phyloP scores from a whole-genome alignment of 2,888 invertebrate species.

The Blastobasis adustella region DNA sequence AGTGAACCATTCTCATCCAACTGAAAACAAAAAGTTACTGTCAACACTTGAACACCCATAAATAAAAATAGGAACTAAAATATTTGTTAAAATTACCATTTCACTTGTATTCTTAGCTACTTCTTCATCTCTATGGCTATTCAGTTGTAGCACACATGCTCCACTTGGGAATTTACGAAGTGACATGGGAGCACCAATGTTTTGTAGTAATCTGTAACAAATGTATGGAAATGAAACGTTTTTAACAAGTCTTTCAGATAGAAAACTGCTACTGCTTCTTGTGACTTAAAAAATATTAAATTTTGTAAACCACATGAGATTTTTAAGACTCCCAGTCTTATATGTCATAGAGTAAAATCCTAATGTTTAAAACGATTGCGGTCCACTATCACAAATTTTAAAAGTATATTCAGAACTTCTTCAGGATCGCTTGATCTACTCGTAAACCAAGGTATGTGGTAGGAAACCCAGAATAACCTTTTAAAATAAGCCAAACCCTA shows the following conservation, averaged over 20 bases:
- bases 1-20: slow-evolving; percentile 80
- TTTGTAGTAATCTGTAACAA: slow-evolving; percentile 71
- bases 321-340: too few species aligned
- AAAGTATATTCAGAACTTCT: not conserved
- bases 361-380: too few species aligned
- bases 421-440: slow-evolving; percentile 4
- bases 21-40: slow-evolving; percentile 47
- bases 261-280: too few species aligned
- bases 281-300: too few species aligned
- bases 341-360: too few species aligned
- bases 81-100: slow-evolving; percentile 60
- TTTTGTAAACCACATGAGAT: too few species aligned
- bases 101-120: slow-evolving; percentile 80
- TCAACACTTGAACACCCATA: not conserved
- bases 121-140: slow-evolving; percentile 81
- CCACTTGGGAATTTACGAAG: slow-evolving; percentile 93
- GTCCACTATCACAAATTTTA: not conserved
- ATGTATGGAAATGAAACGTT: not conserved
- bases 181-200: slow-evolving; percentile 81
- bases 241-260: too few species aligned
- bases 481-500: too few species aligned
- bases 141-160: slow-evolving; percentile 93
- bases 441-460: too few species aligned
- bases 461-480: too few species aligned
- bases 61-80: not conserved